Conservation (phyloP, 2,113 vertebrate genomes). For the Elephantulus edwardii region DNA sequence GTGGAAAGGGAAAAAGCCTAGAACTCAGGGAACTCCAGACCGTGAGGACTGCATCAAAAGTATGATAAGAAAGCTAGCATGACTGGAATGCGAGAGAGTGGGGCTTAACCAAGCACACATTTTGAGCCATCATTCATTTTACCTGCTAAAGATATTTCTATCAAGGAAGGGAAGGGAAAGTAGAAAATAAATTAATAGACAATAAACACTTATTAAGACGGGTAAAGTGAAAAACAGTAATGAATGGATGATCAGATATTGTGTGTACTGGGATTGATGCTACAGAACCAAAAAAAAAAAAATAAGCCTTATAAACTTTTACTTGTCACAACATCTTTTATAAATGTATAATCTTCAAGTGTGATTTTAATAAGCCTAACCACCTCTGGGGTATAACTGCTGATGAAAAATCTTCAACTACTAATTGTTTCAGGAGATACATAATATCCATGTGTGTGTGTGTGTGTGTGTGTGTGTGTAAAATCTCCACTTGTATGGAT, state of each 20-base stretch:
- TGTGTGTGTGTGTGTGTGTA: not conserved
- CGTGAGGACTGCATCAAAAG: not conserved
- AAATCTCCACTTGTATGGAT: not conserved
- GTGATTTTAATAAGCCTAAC: conserved; percentile 1
- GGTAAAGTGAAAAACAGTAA: too few relatives aligned
- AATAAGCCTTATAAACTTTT: too few relatives aligned
- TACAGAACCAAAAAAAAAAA: too few relatives aligned
- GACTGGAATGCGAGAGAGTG: not conserved
- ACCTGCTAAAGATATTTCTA: not conserved
- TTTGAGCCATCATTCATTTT: not conserved
- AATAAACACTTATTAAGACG: too few relatives aligned
- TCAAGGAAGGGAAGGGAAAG: too few relatives aligned
- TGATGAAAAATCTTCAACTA: conserved; percentile 13
- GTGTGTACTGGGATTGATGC: too few relatives aligned
- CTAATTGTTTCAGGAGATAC: not conserved
- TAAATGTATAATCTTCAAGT: not conserved
- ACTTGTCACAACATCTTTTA: not conserved
- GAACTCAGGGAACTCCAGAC: not conserved
- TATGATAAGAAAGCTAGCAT: not conserved
- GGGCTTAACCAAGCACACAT: not conserved
- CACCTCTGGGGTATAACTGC: not conserved
- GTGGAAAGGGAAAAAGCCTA: not conserved
- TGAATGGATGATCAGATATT: too few relatives aligned
- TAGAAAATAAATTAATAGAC: too few relatives aligned
- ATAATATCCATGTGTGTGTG: not conserved